Conservation (phyloP, 2,888 invertebrate genomes). For the Heliconius sara region DNA sequence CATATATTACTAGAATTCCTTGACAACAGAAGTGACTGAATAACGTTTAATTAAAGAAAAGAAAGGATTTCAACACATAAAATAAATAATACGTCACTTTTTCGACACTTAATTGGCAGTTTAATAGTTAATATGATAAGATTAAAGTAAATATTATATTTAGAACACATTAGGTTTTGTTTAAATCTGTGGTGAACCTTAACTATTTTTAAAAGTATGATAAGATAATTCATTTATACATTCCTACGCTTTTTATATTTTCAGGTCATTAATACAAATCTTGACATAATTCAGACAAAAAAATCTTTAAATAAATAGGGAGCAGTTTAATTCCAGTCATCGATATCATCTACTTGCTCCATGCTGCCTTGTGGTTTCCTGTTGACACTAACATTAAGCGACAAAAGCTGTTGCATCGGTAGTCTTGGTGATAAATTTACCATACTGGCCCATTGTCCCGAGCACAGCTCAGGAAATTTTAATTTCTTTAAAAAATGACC, state of each 20-base stretch:
- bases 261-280: not conserved
- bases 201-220: not conserved
- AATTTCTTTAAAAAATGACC: conserved; percentile 87
- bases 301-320: too few relatives aligned
- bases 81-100: not conserved
- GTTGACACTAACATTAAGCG: conserved; percentile 79
- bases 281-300: not conserved
- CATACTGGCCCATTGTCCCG: conserved; percentile 92
- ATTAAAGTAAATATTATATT: not conserved
- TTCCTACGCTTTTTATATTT: not conserved
- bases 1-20: not conserved
- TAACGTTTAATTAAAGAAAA: not conserved
- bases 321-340: conserved; percentile 40
- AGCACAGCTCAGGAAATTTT: conserved; percentile 88
- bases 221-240: not conserved
- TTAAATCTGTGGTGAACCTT: conserved; percentile 10
- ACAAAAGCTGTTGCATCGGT: conserved; percentile 82
- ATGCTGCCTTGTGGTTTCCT: conserved; percentile 79
- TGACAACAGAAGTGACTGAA: not conserved
- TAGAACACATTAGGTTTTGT: not conserved
- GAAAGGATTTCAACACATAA: not conserved
- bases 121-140: not conserved
- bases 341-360: conserved; percentile 61
- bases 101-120: conserved; percentile 4
- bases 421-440: conserved; percentile 87